Evolutionary conservation across 2,888 invertebrate species (phyloP), one percentile per base, ranked within the genome.

Genomic region (Dasypogon diadema): DNA sequence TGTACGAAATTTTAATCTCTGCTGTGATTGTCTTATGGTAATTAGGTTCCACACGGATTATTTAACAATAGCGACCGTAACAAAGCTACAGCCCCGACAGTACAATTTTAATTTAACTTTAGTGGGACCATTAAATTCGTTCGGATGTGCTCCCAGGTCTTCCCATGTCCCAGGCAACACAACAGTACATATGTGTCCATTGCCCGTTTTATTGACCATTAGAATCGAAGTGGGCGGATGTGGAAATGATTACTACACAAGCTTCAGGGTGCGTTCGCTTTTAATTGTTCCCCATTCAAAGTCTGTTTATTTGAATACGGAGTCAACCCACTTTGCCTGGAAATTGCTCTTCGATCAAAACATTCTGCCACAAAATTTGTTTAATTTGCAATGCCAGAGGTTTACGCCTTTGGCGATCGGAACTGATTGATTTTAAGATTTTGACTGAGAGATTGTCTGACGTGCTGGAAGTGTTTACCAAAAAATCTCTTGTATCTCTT

Each of bases 291-390:
- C 2, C 65, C 65, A 65, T 65, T 48, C 65, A 48, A 14, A 65
- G 1, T 26, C 12, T 65, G 65, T 65, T 65, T 65, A 65, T 65
- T 65, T 65, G 65, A 18, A 46, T 48, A 8, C 48, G 18, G 42
- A 46, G 14, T 48, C 10, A 48, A 26, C 46, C 65, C 14, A 24
- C 16, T 65, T 24, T 46, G 18, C 24, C n/a, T 65, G 24, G 14
- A 22, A 65, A 65, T 46, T 65, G 65, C 22, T 60, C 24, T 60
- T 14, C 65, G 65, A 65, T 65, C 65, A 65, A 65, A 65, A 42
- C 42, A 42, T 3, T 42, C 21, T 18, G 18, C 18, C 51, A 12
- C 16, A 16, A 51, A 21, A 51, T 51, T 51, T 16, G 51, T 51
- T 51, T 51, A 51, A 48, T 4, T 12, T 12, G 42, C 42, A 3